phyloP scores from a whole-genome alignment of 2,113 vertebrate species.

The Amazona vittata region DNA sequence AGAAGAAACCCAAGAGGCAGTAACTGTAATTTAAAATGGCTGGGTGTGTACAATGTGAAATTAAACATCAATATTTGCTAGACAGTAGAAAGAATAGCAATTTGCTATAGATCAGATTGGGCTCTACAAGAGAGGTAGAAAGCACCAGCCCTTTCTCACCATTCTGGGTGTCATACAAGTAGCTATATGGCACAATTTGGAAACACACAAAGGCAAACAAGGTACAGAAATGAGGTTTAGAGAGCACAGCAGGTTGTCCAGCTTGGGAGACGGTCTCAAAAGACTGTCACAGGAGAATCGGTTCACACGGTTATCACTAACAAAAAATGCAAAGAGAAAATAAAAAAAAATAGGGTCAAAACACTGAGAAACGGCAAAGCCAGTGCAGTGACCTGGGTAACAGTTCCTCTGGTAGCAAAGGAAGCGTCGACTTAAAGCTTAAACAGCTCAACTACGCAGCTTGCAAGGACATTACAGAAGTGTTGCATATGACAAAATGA shows the following conservation, averaged over 20 bases:
- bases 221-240: neutral
- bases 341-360: neutral
- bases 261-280: neutral
- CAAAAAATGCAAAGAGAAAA: neutral
- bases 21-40: conserved; percentile 36
- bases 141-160: neutral
- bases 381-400: neutral
- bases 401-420: neutral
- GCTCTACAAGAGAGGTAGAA: neutral
- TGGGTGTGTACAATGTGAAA: neutral
- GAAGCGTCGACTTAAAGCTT: neutral
- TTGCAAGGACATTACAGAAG: neutral
- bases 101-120: neutral
- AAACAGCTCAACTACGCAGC: neutral
- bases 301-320: neutral
- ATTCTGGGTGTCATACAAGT: neutral
- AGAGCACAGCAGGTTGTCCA: neutral
- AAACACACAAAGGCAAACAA: neutral
- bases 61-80: conserved; percentile 60
- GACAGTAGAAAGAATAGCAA: neutral
- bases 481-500: neutral
- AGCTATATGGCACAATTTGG: neutral
- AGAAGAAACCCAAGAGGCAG: conserved; percentile 41
- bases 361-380: neutral
- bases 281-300: neutral